A percentile compares a stretch with the other conserved stretches of the same genome.
Conservation (phyloP, 2,797 vertebrate genomes). For the Zenarchopterus dispar region DNA sequence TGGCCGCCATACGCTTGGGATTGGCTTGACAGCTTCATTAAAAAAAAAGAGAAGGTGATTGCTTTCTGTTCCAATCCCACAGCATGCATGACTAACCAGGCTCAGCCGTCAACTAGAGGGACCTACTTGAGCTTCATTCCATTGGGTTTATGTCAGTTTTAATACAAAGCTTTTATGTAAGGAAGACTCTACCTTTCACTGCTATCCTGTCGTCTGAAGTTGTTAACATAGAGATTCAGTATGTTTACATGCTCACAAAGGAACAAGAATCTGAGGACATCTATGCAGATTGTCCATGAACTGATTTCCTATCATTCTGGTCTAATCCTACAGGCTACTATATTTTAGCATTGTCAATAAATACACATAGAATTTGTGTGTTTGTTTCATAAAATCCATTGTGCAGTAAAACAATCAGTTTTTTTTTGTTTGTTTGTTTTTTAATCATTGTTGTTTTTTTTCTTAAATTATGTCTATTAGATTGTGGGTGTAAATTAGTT, state of each 20-base stretch:
- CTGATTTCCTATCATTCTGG: background rate
- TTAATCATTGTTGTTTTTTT: background rate
- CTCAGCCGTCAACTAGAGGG: constrained; percentile 57
- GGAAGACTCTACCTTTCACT: constrained; percentile 48
- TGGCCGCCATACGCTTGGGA: constrained; percentile 58
- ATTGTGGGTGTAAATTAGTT: background rate
- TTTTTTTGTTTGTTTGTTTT: background rate
- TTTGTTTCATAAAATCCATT: too few species aligned
- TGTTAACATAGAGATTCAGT: constrained; percentile 40
- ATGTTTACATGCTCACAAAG: constrained; percentile 23
- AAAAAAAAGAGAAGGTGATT: constrained; percentile 74
- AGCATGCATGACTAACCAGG: constrained; percentile 77
- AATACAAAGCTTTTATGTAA: constrained; percentile 64
- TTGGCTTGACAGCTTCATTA: constrained; percentile 83
- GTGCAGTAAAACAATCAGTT: too few species aligned
- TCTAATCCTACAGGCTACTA: too few species aligned
- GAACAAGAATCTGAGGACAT: background rate
- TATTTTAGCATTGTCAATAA: too few species aligned
- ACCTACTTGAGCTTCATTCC: constrained; percentile 58
- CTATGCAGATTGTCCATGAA: constrained; percentile 9
- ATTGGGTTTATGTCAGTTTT: constrained; percentile 70
- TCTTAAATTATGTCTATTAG: background rate
- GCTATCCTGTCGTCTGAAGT: constrained; percentile 31
- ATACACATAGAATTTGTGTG: too few species aligned
- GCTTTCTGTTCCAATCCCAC: constrained; percentile 62